These are phyloP conservation scores for Coracopsis vasa DNA, from an alignment of 2,113 vertebrate species.

Conservation along the genomic window DNA sequence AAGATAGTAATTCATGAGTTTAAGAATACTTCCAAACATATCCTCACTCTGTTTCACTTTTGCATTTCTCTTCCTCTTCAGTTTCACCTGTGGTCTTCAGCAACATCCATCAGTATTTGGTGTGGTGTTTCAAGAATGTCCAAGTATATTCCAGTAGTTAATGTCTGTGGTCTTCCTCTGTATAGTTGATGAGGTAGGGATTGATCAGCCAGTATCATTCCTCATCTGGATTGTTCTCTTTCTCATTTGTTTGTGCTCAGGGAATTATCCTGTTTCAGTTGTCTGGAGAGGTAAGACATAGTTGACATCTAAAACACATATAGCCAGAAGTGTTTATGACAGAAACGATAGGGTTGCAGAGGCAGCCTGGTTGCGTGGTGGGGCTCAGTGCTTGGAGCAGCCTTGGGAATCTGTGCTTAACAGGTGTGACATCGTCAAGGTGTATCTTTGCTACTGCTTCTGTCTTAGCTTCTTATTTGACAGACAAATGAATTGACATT, in stretches of 20 bases:
- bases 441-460: neutral
- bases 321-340: slow-evolving; percentile 38
- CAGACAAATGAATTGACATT: neutral
- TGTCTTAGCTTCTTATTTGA: neutral
- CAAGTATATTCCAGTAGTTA: neutral
- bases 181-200: neutral
- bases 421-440: accelerated
- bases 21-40: neutral
- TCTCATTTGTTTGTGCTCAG: slow-evolving; percentile 34
- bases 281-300: slow-evolving; percentile 52
- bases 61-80: neutral
- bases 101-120: neutral
- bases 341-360: slow-evolving; percentile 27
- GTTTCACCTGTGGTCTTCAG: neutral
- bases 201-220: slow-evolving; percentile 22
- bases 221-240: slow-evolving; percentile 44
- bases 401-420: neutral
- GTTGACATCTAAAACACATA: slow-evolving; percentile 35
- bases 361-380: neutral
- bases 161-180: neutral
- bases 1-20: neutral
- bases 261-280: slow-evolving; percentile 54
- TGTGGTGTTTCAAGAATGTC: neutral
- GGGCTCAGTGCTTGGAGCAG: neutral
- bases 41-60: neutral